These are phyloP conservation scores for Oligia fasciuncula DNA, from an alignment of 2,888 invertebrate genomes.

Conservation along the genomic window DNA sequence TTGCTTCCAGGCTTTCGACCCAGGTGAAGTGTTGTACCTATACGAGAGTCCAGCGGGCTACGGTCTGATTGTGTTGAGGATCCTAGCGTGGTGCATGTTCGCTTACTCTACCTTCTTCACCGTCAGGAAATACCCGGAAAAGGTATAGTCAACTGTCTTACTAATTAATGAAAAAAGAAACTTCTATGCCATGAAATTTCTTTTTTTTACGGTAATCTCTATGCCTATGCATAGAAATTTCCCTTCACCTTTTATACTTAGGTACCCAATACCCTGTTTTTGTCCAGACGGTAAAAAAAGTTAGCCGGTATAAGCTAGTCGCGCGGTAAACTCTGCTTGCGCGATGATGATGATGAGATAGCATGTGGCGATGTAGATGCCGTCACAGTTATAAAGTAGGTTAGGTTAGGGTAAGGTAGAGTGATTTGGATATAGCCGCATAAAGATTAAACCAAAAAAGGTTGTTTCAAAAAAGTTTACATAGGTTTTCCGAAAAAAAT, in stretches of 20 bases:
- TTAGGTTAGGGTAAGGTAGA: neutral
- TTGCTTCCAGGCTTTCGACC: conserved; percentile 94
- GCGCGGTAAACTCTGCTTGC: no score
- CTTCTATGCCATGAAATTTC: no score
- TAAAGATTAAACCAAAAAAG: neutral
- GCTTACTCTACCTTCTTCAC: conserved; percentile 92
- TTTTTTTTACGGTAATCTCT: no score
- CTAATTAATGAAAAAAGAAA: no score
- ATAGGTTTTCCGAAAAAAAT: neutral
- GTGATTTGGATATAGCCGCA: neutral
- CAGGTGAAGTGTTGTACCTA: conserved; percentile 96
- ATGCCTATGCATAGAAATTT: no score
- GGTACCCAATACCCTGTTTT: no score
- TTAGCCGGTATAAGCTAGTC: neutral
- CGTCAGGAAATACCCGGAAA: conserved; percentile 95
- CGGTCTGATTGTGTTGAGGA: conserved; percentile 93
- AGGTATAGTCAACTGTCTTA: conserved; percentile 81
- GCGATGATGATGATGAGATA: neutral
- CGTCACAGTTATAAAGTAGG: neutral
- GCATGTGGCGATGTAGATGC: neutral
- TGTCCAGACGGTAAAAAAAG: no score
- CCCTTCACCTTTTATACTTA: no score
- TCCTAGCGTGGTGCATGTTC: conserved; percentile 96
- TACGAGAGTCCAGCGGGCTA: conserved; percentile 98
- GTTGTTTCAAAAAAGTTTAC: neutral